A percentile compares a stretch with the other conserved stretches of the same genome.
These are phyloP conservation scores for Caenorhabditis sp. DNA, from an alignment of 2,888 invertebrate species.

Conservation along the genomic window DNA sequence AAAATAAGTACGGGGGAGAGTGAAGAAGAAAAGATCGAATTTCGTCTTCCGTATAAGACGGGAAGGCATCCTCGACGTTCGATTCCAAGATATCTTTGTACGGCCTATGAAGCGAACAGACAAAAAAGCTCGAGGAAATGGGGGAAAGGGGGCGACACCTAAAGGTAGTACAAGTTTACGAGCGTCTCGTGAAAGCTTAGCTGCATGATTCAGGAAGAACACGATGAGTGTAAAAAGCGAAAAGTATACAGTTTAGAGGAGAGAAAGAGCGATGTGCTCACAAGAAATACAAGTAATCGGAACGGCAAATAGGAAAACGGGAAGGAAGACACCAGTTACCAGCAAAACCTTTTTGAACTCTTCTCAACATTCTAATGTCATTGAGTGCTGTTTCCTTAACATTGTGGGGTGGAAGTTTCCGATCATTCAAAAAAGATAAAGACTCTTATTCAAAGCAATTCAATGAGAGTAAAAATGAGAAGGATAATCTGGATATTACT, in stretches of 20 bases:
- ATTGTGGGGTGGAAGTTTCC: too few species aligned
- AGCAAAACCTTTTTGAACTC: conserved; percentile 12
- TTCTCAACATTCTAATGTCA: not conserved
- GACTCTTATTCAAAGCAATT: too few species aligned
- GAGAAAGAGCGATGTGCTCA: conserved; percentile 29
- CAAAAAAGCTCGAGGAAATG: conserved; percentile 1
- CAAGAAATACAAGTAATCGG: conserved; percentile 43
- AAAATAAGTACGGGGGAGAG: not conserved
- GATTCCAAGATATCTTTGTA: conserved; percentile 24
- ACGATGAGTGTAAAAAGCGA: conserved; percentile 20
- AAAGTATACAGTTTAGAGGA: conserved; percentile 44
- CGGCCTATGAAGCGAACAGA: conserved; percentile 24
- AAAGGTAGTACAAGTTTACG: conserved; percentile 36
- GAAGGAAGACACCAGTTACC: conserved; percentile 7
- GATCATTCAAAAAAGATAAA: too few species aligned
- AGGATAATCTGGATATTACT: too few species aligned
- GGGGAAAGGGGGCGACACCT: not conserved
- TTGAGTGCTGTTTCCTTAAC: too few species aligned
- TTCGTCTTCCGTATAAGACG: conserved; percentile 43
- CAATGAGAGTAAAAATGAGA: too few species aligned
- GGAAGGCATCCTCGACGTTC: conserved; percentile 22
- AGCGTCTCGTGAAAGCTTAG: conserved; percentile 24
- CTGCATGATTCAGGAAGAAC: conserved; percentile 27
- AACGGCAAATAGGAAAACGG: conserved; percentile 43
- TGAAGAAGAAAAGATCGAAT: conserved; percentile 28